phyloP scores from a whole-genome alignment of 2,888 invertebrate species.

The Protodeltote pygarga region DNA sequence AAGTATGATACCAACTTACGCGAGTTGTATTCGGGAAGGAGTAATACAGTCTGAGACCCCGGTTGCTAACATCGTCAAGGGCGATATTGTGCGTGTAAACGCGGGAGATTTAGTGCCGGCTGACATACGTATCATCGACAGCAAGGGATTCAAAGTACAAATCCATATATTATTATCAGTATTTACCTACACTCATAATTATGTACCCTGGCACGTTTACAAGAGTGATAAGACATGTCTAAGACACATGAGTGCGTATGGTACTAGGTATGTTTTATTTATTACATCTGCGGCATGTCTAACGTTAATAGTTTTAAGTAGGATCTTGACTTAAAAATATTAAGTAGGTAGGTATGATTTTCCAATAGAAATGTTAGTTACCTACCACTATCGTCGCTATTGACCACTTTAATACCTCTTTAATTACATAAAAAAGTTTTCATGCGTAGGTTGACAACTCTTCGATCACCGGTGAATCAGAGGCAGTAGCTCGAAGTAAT shows the following conservation, averaged over 20 bases:
- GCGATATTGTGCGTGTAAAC: constrained; percentile 95
- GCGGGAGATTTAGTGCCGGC: constrained; percentile 99
- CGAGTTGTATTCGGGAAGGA: constrained; percentile 95
- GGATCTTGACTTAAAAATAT: no score
- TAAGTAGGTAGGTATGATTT: no score
- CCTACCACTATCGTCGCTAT: no score
- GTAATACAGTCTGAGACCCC: constrained; percentile 91
- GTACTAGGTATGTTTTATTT: no score
- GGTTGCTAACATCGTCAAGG: constrained; percentile 96
- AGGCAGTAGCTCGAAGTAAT: constrained; percentile 94
- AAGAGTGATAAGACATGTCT: no score
- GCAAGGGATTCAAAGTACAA: constrained; percentile 93
- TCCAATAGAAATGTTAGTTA: no score
- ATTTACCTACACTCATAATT: constrained; percentile 23
- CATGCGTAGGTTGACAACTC: constrained; percentile 93
- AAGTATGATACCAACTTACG: constrained; percentile 97
- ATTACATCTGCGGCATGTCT: no score
- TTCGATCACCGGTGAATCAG: constrained; percentile 96
- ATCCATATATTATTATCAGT: constrained; percentile 6
- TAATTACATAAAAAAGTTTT: constrained; percentile 17
- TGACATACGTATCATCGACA: constrained; percentile 97
- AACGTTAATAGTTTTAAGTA: no score
- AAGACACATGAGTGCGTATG: no score
- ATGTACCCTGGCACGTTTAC: no score
- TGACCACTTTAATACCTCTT: not conserved